These are phyloP conservation scores for Magallana gigas DNA, from an alignment of 1,140 invertebrate genomes.

Conservation along the genomic window DNA sequence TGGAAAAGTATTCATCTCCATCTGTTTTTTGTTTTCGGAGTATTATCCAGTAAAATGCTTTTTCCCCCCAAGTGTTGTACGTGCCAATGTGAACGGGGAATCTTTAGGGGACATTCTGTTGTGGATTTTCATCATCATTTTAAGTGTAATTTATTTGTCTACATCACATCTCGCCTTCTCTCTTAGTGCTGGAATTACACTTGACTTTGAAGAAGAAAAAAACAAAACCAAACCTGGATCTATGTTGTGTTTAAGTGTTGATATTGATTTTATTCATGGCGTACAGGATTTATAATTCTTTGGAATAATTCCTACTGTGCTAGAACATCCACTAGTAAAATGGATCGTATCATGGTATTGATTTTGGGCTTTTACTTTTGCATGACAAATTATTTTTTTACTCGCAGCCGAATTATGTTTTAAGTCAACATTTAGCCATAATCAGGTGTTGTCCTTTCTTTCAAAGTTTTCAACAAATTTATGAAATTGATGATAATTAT, in stretches of 20 bases:
- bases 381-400: constrained; percentile 1
- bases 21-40: constrained; percentile 35
- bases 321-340: constrained; percentile 6
- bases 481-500: too few relatives aligned
- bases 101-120: constrained; percentile 14
- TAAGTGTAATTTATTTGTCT: constrained; percentile 3
- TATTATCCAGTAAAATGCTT: constrained; percentile 26
- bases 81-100: constrained; percentile 24
- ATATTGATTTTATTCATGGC: constrained; percentile 28
- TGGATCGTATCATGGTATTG: constrained; percentile 33
- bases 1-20: constrained; percentile 35
- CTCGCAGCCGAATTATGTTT: constrained; percentile 26
- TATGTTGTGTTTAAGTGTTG: constrained; percentile 25
- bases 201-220: background rate
- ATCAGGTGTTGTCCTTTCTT: background rate
- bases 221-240: background rate
- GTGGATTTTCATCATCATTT: constrained; percentile 2
- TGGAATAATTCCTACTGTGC: constrained; percentile 26
- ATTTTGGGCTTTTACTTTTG: constrained; percentile 34
- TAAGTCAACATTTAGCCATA: background rate
- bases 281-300: constrained; percentile 27
- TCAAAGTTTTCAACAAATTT: too few relatives aligned
- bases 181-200: constrained; percentile 27
- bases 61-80: constrained; percentile 8
- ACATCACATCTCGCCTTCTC: constrained; percentile 11